A percentile compares a stretch with the other conserved stretches of the same genome.
Evolutionary conservation across 2,797 vertebrate genomes (phyloP).

Genomic region (Anas georgica): DNA sequence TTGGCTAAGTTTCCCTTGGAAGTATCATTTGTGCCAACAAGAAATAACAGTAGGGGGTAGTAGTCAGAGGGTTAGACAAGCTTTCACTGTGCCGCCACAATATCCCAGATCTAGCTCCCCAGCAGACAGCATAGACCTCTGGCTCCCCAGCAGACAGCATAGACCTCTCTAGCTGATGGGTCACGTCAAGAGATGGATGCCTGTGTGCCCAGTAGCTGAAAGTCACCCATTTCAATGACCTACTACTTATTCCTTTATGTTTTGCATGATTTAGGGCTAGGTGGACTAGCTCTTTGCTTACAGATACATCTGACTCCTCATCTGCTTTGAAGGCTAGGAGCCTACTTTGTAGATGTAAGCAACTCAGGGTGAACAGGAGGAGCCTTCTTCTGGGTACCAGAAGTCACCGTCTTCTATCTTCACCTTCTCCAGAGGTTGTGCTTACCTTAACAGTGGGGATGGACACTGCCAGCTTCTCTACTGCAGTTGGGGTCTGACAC

Average conservation of each 20-base stretch:
- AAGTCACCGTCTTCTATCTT: background rate
- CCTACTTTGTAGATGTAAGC: background rate
- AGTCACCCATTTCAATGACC: background rate
- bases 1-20: background rate
- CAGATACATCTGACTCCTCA: background rate
- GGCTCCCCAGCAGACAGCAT: background rate
- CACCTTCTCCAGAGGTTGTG: background rate
- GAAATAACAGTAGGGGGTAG: background rate
- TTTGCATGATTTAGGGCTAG: background rate
- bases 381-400: background rate
- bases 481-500: fast-evolving
- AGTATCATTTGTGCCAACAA: too few relatives aligned
- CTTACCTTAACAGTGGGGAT: background rate
- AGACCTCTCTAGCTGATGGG: background rate
- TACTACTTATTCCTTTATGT: background rate
- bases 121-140: background rate
- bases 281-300: background rate
- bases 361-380: too few relatives aligned
- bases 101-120: background rate
- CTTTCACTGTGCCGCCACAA: background rate
- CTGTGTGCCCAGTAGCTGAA: background rate
- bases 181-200: background rate
- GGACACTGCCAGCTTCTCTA: background rate
- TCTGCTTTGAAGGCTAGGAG: background rate
- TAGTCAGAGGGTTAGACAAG: background rate